Percentiles rank a stretch among this genome's conserved stretches.
Conservation (phyloP, 2,888 invertebrate genomes). For the Troides oblongomaculatus region DNA sequence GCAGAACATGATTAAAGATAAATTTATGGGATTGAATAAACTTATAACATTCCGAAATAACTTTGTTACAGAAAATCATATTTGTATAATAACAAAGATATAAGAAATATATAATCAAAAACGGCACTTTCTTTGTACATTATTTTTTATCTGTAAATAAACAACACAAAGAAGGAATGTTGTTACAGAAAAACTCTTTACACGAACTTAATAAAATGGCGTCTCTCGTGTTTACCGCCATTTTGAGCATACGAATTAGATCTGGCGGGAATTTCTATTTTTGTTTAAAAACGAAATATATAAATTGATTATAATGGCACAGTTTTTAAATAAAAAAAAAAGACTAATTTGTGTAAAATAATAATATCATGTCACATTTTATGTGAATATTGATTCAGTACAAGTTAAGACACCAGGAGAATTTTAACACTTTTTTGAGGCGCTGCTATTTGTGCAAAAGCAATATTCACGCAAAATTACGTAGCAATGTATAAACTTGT, state of each 20-base stretch:
- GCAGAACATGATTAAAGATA: background rate
- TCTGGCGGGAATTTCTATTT: background rate
- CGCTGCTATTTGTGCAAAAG: no score
- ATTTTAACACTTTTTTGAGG: background rate
- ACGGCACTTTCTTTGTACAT: constrained; percentile 1
- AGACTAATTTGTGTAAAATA: background rate
- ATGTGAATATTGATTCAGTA: background rate
- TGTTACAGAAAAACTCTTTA: constrained; percentile 1
- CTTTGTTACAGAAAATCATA: background rate
- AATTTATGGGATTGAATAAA: background rate
- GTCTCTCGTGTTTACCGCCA: background rate
- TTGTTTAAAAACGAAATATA: background rate
- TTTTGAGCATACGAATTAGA: background rate
- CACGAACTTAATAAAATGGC: background rate
- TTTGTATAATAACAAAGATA: constrained; percentile 4
- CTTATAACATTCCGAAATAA: background rate
- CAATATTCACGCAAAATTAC: no score
- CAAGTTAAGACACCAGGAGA: background rate
- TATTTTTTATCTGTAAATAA: background rate
- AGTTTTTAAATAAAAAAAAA: background rate
- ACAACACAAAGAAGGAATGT: constrained; percentile 24
- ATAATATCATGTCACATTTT: background rate
- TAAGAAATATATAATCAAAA: constrained; percentile 5
- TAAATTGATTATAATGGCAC: background rate
- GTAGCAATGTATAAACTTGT: no score